Conservation (phyloP, 1,140 invertebrate genomes). For the Venturia canescens region DNA sequence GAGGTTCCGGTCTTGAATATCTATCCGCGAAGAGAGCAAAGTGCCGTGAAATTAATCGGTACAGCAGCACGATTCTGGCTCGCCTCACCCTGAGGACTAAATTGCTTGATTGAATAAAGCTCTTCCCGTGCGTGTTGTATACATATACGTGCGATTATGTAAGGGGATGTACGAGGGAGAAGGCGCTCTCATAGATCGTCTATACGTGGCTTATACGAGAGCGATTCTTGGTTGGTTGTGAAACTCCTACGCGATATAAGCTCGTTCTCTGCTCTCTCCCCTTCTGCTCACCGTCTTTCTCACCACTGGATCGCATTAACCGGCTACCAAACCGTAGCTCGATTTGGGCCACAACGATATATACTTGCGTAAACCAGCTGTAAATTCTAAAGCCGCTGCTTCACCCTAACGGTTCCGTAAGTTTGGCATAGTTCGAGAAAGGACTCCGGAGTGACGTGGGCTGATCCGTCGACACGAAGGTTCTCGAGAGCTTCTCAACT, state of each 20-base stretch:
- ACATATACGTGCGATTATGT: conserved; percentile 1
- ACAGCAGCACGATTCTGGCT: not conserved
- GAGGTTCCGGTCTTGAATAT: conserved; percentile 15
- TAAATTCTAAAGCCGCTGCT: conserved; percentile 26
- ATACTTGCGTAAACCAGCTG: conserved; percentile 35
- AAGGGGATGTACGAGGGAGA: not conserved
- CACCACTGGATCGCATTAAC: not conserved
- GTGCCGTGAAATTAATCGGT: conserved; percentile 30
- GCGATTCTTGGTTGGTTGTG: not conserved
- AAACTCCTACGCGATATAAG: not conserved
- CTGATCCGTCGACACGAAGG: conserved; percentile 13
- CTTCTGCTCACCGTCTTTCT: too few species aligned
- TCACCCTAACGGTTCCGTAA: not conserved
- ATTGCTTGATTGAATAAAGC: conserved; percentile 16
- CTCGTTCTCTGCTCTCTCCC: not conserved
- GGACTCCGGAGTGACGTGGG: not conserved
- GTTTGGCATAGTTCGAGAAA: conserved; percentile 13
- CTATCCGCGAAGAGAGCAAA: not conserved
- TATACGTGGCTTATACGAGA: conserved; percentile 6
- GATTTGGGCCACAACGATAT: not conserved
- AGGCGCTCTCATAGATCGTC: not conserved
- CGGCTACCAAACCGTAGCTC: not conserved
- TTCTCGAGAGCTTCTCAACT: not conserved
- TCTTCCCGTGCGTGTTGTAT: not conserved
- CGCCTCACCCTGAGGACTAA: not conserved